Base-by-base conservation (phyloP, 2,797 vertebrate species). In the Petrocephalus schoutedeni region DNA sequence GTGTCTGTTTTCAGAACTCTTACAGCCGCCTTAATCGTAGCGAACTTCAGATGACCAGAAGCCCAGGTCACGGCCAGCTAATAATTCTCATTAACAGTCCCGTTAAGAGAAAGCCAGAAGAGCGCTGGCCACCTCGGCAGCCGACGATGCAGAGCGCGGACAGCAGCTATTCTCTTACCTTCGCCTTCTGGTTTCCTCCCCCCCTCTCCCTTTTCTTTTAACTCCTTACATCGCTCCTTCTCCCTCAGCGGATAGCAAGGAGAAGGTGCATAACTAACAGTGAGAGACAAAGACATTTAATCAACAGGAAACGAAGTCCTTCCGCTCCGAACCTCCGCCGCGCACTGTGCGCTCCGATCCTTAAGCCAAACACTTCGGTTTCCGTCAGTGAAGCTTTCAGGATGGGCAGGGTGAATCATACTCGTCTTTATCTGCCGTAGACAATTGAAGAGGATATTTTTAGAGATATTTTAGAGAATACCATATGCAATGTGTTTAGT, bases 231-330 rank as follows among this genome's bases (percentile, higher is more conserved):
- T 71, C 5, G 23, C 5, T 58, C 53, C 21, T 58, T 57, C 84
- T 85, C 5, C 28, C 28, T 85, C 53, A 41, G 19, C 7, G 36
- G 74, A 7, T 41, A 77, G 41, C 74, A 49, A 6, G 16, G 51
- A 85, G 53, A 64, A 61, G 9, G 32, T 6, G n/a, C n/a, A n/a
- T 36, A n/a, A 59, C 4, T 45, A 51, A 49, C 54, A 32, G 84
- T n/a, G 3, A 49, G 3, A 86, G 16, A 61, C 28, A 59, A 32
- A 64, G 14, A 86, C 85, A 86, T 86, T 86, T 61, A 86, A 86
- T 86, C 85, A 51, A 86, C 85, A 61, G 85, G 85, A 86, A 86
- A 86, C 85, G 32, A 57, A 58, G 54, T 67, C 41, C 57, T 86
- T 64, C 59, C 85, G 85, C 45, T 56, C 32, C 32, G 5, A n/a